phyloP scores from a whole-genome alignment of 2,113 vertebrate genomes.

The Varanus komodoensis region DNA sequence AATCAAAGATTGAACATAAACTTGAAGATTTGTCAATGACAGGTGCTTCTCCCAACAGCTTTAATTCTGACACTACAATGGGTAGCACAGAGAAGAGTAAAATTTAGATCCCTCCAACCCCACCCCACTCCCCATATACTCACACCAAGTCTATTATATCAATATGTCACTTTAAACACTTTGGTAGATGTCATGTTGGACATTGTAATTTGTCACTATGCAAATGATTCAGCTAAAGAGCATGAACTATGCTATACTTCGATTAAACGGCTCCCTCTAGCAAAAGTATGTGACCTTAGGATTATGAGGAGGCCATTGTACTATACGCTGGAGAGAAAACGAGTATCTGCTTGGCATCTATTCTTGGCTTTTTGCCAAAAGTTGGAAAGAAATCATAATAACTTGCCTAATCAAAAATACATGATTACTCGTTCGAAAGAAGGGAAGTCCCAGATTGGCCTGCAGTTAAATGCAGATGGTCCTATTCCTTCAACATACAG shows the following conservation, averaged over 20 bases:
- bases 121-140: no score
- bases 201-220: background rate
- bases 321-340: conserved; percentile 44
- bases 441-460: conserved; percentile 33
- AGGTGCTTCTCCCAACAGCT: background rate
- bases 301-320: background rate
- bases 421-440: conserved; percentile 51
- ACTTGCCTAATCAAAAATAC: conserved; percentile 36
- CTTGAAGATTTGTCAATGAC: background rate
- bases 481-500: background rate
- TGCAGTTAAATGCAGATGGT: conserved; percentile 39
- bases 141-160: background rate
- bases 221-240: background rate
- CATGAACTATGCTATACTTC: background rate
- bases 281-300: background rate
- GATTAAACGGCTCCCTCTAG: background rate
- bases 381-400: conserved; percentile 30
- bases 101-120: background rate
- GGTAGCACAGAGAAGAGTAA: background rate
- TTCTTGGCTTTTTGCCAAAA: conserved; percentile 33
- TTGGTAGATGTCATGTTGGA: background rate
- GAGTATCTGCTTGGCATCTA: conserved; percentile 43
- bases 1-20: background rate
- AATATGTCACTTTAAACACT: background rate
- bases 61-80: background rate